A percentile compares a stretch with the other conserved stretches of the same genome.
These are phyloP conservation scores for Piscicola geometra DNA, from an alignment of 2,888 invertebrate species.

Conservation along the genomic window DNA sequence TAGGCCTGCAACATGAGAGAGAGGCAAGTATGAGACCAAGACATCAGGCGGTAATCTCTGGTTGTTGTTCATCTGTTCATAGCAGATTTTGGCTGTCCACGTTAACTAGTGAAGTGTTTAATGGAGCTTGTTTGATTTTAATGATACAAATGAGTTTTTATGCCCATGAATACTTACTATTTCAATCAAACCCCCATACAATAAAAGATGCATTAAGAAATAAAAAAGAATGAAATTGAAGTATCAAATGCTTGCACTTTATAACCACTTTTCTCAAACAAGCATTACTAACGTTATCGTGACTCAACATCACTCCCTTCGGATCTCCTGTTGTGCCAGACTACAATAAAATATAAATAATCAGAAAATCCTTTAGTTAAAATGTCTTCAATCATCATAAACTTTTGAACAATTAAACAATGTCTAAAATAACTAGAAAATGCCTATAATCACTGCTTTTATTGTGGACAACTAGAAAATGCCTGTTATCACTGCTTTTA, in stretches of 20 bases:
- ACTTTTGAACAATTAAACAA: too few species aligned
- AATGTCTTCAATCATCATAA: not conserved
- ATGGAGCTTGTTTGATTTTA: too few species aligned
- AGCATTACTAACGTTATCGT: constrained; percentile 25
- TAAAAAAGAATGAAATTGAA: too few species aligned
- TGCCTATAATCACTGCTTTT: too few species aligned
- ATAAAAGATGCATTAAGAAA: not conserved
- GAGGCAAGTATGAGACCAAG: constrained; percentile 17
- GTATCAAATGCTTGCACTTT: too few species aligned
- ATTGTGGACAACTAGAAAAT: too few species aligned
- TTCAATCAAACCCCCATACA: not conserved
- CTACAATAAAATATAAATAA: constrained; percentile 11
- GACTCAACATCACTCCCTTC: constrained; percentile 32
- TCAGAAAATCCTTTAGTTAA: not conserved
- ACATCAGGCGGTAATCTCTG: not conserved
- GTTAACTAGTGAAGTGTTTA: too few species aligned
- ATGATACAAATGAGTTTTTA: too few species aligned
- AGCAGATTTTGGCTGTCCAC: not conserved
- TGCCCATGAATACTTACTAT: too few species aligned
- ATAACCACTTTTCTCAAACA: too few species aligned
- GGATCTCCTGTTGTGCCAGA: constrained; percentile 30
- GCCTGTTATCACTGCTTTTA: too few species aligned
- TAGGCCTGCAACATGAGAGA: constrained; percentile 1
- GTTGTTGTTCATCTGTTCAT: not conserved
- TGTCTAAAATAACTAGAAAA: too few species aligned